These are phyloP conservation scores for Ictidomys tridecemlineatus DNA, from an alignment of 2,113 vertebrate species.

Conservation along the genomic window DNA sequence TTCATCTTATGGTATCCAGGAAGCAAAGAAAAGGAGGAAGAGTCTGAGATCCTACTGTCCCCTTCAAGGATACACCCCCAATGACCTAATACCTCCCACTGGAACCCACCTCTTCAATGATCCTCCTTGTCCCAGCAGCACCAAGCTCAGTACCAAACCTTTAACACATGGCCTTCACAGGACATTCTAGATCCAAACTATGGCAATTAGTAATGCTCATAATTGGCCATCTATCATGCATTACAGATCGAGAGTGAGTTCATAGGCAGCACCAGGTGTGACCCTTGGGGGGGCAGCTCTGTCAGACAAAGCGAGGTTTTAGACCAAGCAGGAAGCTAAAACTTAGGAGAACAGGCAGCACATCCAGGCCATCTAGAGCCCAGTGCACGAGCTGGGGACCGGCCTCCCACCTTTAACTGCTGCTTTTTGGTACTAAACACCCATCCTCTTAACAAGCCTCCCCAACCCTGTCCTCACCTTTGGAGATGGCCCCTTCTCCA, in stretches of 20 bases:
- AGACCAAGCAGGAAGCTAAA: no score
- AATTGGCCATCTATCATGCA: neutral
- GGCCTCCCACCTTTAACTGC: neutral
- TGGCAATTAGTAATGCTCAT: neutral
- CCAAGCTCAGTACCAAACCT: neutral
- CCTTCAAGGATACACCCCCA: neutral
- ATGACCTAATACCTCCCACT: no score
- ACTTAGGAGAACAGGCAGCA: neutral
- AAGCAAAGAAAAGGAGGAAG: neutral
- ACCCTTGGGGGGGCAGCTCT: neutral
- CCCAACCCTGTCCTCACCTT: neutral
- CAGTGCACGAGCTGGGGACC: no score
- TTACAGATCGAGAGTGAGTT: neutral
- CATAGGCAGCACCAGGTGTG: neutral
- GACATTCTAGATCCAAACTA: neutral
- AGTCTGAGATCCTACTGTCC: neutral
- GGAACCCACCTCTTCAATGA: neutral
- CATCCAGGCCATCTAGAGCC: no score
- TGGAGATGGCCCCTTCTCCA: neutral
- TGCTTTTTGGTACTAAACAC: neutral
- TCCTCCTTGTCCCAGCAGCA: neutral
- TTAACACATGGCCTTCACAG: neutral
- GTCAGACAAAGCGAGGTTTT: neutral
- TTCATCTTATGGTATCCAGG: no score
- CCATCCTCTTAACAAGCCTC: neutral